phyloP scores from a whole-genome alignment of 2,113 vertebrate genomes.

The Boulengeromyrus knoepffleri region DNA sequence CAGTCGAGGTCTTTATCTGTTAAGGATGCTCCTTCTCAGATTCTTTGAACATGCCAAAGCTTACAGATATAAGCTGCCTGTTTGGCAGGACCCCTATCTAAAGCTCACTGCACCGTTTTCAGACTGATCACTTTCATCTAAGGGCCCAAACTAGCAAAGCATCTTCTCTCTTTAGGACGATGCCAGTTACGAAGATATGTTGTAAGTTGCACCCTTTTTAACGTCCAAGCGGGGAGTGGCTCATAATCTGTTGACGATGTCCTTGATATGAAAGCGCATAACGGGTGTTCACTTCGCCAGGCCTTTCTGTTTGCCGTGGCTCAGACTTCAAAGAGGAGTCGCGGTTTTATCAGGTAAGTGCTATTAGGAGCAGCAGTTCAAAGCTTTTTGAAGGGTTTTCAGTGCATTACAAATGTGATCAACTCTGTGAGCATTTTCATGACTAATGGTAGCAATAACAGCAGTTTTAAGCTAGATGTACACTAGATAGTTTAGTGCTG shows the following conservation, averaged over 20 bases:
- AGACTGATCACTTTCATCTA: background rate
- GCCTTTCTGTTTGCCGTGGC: conserved; percentile 27
- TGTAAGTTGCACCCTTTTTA: conserved; percentile 18
- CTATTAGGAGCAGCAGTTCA: conserved; percentile 33
- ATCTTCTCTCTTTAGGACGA: background rate
- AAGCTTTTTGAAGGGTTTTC: conserved; percentile 22
- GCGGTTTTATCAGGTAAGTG: conserved; percentile 35
- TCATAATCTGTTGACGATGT: conserved; percentile 12
- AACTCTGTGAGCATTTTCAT: conserved; percentile 23
- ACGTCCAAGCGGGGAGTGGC: conserved; percentile 4
- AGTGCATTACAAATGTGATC: conserved; percentile 26
- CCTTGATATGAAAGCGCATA: conserved; percentile 19
- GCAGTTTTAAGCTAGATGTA: background rate
- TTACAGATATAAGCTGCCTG: background rate
- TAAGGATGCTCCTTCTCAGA: background rate
- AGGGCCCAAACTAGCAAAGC: background rate
- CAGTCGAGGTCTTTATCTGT: background rate
- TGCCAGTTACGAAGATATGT: background rate
- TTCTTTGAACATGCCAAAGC: background rate
- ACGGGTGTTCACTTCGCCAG: conserved; percentile 8
- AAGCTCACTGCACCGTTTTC: background rate
- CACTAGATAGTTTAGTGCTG: background rate
- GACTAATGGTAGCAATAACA: background rate
- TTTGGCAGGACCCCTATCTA: background rate
- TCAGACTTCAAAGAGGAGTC: conserved; percentile 28